A percentile compares a stretch with the other conserved stretches of the same genome.
phyloP scores from a whole-genome alignment of 2,113 vertebrate genomes.

The Aptenodytes patagonicus region DNA sequence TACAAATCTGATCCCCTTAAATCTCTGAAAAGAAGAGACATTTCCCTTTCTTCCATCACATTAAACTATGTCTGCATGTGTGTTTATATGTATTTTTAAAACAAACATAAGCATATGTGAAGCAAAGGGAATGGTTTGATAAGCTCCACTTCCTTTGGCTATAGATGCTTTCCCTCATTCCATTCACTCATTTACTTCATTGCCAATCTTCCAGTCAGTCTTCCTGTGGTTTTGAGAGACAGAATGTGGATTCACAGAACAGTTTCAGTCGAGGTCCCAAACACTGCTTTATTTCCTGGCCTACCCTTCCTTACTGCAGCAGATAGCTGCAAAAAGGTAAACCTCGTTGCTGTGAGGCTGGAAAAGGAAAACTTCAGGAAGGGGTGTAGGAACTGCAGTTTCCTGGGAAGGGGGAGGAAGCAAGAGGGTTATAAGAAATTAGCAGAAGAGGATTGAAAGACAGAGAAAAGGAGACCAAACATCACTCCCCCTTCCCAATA shows the following conservation, averaged over 20 bases:
- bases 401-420: not conserved
- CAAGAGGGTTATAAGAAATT: not conserved
- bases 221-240: not conserved
- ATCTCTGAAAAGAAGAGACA: not conserved
- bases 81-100: not conserved
- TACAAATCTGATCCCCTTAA: not conserved
- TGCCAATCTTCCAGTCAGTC: not conserved
- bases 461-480: not conserved
- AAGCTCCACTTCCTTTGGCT: not conserved
- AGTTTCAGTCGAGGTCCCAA: not conserved
- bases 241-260: not conserved
- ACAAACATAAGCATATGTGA: rapidly evolving
- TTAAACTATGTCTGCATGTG: not conserved
- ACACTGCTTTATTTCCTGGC: not conserved
- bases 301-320: not conserved
- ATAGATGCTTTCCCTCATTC: not conserved
- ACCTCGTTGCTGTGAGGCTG: not conserved
- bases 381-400: not conserved
- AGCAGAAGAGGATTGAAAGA: not conserved
- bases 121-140: not conserved
- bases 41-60: not conserved
- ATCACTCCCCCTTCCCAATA: not conserved
- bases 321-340: not conserved
- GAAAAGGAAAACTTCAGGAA: not conserved
- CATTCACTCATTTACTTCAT: not conserved